phyloP scores from a whole-genome alignment of 2,888 invertebrate genomes.

The Pyrgus malvae region DNA sequence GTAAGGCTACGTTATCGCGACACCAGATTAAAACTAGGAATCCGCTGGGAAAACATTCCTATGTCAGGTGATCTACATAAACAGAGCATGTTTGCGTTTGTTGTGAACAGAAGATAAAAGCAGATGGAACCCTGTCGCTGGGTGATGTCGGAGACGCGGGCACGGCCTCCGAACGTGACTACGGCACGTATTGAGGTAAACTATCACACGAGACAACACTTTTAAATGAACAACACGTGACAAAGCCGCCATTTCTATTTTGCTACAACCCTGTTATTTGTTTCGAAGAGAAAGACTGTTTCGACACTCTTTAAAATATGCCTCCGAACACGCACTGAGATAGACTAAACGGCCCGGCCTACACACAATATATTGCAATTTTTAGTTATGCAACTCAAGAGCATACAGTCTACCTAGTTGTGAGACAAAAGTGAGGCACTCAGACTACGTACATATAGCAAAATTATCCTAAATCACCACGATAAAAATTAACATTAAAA shows the following conservation, averaged over 20 bases:
- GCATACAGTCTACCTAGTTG: too few relatives aligned
- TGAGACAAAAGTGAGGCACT: too few relatives aligned
- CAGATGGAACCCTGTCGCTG: slow-evolving; percentile 46
- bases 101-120: slow-evolving; percentile 51
- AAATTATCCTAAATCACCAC: too few relatives aligned
- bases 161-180: slow-evolving; percentile 54
- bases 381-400: too few relatives aligned
- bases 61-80: slow-evolving; percentile 68
- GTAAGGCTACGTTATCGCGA: slow-evolving; percentile 54
- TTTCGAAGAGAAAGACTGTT: slow-evolving; percentile 14
- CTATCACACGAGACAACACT: slow-evolving; percentile 49
- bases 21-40: slow-evolving; percentile 65
- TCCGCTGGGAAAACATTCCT: slow-evolving; percentile 72
- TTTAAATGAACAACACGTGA: slow-evolving; percentile 46
- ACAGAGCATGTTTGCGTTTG: slow-evolving; percentile 50
- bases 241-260: slow-evolving; percentile 25
- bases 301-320: slow-evolving; percentile 18
- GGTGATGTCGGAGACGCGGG: slow-evolving; percentile 30
- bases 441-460: too few relatives aligned
- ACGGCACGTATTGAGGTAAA: slow-evolving; percentile 62
- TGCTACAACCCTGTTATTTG: slow-evolving; percentile 10
- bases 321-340: slow-evolving; percentile 17
- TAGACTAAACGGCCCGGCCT: neutral
- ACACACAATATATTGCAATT: too few relatives aligned
- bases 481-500: too few relatives aligned